Evolutionary conservation across 2,113 vertebrate species (phyloP), one percentile per base, ranked within the genome.

Genomic region (Raja brachyura): DNA sequence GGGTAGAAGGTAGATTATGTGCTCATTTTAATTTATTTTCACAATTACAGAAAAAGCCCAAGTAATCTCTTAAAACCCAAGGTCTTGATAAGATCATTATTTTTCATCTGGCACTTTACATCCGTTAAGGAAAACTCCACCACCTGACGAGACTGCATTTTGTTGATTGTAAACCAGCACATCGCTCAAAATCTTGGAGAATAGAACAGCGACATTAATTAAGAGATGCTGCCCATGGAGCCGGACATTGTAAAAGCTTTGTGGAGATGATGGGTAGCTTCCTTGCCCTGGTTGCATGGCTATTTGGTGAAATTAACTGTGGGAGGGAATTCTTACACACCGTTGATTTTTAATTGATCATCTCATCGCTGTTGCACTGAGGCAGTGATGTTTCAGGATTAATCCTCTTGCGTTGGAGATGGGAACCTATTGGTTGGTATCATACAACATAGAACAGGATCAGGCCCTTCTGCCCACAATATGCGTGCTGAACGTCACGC

Each of bases 241-340:
- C 28, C 61, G 22, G 10, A 25, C 10, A 11, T 85, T 61, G 16
- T 39, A 70, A 11, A 54, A 48, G 33, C 22, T 73, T 73, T 14
- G 66, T 73, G 68, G 68, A 92, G 90, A 66, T 54, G 18, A 20
- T 48, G 20, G 18, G 56, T 73, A 25, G 33, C 10, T 73, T 33
- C 33, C 10, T 92, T 92, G 66, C 61, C 68, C 28, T 25, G 66
- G 13, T 31, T 66, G 66, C 59, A 10, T 66, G 10, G 28, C 28
- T 8, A 31, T 68, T 90, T 33, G 63, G 28, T 90, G 86, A 90
- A 90, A 90, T 90, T 68, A 90, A 66, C 59, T 54, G 18, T 68
- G 14, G 61, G 13, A 39, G 68, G 39, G 18, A n/a, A 14, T 22
- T 33, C 20, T 90, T 7, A 20, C n/a, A 66, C 86, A 90, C 18